A percentile compares a stretch with the other conserved stretches of the same genome.
phyloP scores from a whole-genome alignment of 2,888 invertebrate genomes.

The Cantharis flavilabris region DNA sequence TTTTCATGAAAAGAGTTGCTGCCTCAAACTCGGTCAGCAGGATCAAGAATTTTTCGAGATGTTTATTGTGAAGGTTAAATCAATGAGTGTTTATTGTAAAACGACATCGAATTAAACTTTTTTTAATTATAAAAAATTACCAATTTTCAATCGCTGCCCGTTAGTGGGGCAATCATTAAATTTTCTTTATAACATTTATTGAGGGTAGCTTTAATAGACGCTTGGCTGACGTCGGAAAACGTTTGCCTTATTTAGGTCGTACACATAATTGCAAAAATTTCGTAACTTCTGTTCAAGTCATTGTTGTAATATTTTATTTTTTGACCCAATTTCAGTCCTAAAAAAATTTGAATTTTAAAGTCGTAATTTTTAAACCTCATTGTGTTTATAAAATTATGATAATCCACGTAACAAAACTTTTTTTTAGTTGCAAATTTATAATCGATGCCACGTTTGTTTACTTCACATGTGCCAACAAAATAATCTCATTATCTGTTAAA shows the following conservation, averaged over 20 bases:
- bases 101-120: neutral
- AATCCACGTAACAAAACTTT: neutral
- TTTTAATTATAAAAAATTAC: neutral
- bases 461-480: neutral
- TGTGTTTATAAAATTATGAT: neutral
- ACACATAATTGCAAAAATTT: neutral
- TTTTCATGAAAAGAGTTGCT: neutral
- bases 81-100: neutral
- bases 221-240: neutral
- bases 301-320: neutral
- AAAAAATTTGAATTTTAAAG: neutral
- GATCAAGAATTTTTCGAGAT: neutral
- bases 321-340: neutral
- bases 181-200: neutral
- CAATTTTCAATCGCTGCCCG: neutral
- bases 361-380: neutral
- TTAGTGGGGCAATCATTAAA: neutral
- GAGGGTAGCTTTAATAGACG: neutral
- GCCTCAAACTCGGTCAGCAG: neutral
- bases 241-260: conserved; percentile 10
- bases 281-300: neutral
- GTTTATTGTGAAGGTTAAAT: neutral
- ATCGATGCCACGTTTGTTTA: neutral
- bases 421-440: neutral
- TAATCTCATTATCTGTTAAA: neutral